Evolutionary conservation across 2,113 vertebrate species (phyloP), one percentile per base, ranked within the genome.

Genomic region (Crypturellus undulatus): DNA sequence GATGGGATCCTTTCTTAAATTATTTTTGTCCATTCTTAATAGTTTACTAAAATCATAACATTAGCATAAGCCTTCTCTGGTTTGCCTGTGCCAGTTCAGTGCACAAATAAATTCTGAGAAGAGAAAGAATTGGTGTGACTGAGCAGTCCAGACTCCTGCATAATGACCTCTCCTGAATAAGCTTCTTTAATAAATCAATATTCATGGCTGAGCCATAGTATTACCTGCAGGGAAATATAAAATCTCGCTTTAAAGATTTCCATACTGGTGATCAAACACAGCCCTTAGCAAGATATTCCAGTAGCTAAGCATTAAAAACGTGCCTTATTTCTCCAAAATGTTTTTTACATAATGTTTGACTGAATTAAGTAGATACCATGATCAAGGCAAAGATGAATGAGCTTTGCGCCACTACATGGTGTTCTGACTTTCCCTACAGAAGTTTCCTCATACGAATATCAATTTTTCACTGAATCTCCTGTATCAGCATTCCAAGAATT

Each of bases 401-500:
- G 78, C 56, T 89, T 70, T 83, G 81, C 26, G 81, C 22, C 26
- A 18, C 65, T 89, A 51, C 76, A 81, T 3, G 43, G 56, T 88
- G 79, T 82, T 90, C 70, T 86, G 62, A 78, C 73, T 95, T 90
- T 78, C 72, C 47, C 63, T 82, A 58, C 77, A 86, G 54, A 92
- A 87, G 36, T 87, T 92, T 79, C 78, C 56, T 94, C 81, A 91
- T 47, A 86, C 0, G 0, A 79, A 75, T 89, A 94, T 63, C 54
- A 93, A 65, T 95, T 92, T 96, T 89, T 93, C 79, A 68, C 49
- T 28, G 34, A 68, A 69, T 76, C 30, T 94, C 89, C 92, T 76
- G 40, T 83, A 85, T 96, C 94, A 95, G 94, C 92, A 90, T 51
- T 96, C 89, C 73, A 87, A 73, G 84, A 94, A 93, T 38, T 56